Evolutionary conservation across 2,797 vertebrate genomes (phyloP).

Genomic region (Adrianichthys oophorus): DNA sequence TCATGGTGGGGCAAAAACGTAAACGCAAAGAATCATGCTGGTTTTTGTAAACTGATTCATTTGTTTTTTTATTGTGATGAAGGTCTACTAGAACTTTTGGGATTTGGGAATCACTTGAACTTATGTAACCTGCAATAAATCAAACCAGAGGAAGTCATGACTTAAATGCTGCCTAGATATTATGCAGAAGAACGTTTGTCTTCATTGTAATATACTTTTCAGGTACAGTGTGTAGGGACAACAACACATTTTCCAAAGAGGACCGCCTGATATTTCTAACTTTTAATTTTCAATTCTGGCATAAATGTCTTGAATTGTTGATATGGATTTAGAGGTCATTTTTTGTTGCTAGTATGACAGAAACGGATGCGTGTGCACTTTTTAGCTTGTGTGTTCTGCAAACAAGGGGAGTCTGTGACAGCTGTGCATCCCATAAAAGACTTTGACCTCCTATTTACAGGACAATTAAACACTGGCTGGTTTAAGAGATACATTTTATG

Average conservation of each 20-base stretch:
- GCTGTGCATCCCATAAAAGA: constrained; percentile 55
- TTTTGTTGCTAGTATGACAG: constrained; percentile 3
- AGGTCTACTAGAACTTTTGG: not conserved
- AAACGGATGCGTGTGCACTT: constrained; percentile 3
- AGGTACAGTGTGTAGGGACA: not conserved
- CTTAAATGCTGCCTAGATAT: not conserved
- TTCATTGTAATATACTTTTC: constrained; percentile 23
- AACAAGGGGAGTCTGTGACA: constrained; percentile 39
- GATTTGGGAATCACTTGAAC: constrained; percentile 8
- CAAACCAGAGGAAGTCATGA: not conserved
- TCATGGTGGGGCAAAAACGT: too few relatives aligned
- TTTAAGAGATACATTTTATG: constrained; percentile 31
- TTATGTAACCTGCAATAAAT: constrained; percentile 1
- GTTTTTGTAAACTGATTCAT: constrained; percentile 14
- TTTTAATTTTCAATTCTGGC: too few relatives aligned
- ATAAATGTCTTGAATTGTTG: too few relatives aligned
- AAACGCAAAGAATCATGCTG: constrained; percentile 6
- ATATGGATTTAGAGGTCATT: too few relatives aligned
- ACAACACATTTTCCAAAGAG: too few relatives aligned
- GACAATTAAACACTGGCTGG: constrained; percentile 60
- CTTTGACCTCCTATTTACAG: constrained; percentile 51
- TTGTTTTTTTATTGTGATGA: constrained; percentile 3
- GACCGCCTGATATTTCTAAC: too few relatives aligned
- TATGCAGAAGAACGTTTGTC: constrained; percentile 13
- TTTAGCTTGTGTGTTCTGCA: constrained; percentile 21